phyloP scores from a whole-genome alignment of 2,113 vertebrate genomes.

The Patagioenas fasciata region DNA sequence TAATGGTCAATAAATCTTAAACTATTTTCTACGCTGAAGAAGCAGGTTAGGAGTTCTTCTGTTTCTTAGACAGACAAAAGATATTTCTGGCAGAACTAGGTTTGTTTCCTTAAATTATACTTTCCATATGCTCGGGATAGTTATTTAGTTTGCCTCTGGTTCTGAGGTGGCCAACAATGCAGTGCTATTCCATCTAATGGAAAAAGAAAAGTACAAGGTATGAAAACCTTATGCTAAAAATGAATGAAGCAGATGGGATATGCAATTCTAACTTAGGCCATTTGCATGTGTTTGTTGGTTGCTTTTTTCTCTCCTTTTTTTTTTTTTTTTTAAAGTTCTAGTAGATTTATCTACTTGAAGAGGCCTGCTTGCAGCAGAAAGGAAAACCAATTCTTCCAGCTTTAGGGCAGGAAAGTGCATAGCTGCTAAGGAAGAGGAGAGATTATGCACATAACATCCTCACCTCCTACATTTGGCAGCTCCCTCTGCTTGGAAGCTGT shows the following conservation, averaged over 20 bases:
- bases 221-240: conserved; percentile 83
- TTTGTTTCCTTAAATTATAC: conserved; percentile 78
- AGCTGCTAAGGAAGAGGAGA: conserved; percentile 62
- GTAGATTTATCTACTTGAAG: conserved; percentile 77
- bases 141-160: conserved; percentile 78
- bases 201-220: conserved; percentile 76
- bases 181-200: conserved; percentile 77
- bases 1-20: neutral
- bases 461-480: conserved; percentile 70
- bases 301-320: neutral
- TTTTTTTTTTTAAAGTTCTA: conserved; percentile 72
- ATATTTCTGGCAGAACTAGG: conserved; percentile 73
- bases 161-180: conserved; percentile 77
- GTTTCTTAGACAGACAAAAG: conserved; percentile 72
- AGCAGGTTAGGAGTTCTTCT: conserved; percentile 65
- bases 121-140: conserved; percentile 78
- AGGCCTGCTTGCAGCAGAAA: conserved; percentile 65
- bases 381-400: conserved; percentile 77
- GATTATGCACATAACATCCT: conserved; percentile 69
- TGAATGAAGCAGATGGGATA: conserved; percentile 81
- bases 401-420: conserved; percentile 77
- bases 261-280: conserved; percentile 82
- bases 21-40: neutral
- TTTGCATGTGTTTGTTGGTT: conserved; percentile 79
- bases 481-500: conserved; percentile 64